Percentiles rank a stretch among this genome's conserved stretches.
phyloP scores from a whole-genome alignment of 2,797 vertebrate species.

The Botia kubotai region DNA sequence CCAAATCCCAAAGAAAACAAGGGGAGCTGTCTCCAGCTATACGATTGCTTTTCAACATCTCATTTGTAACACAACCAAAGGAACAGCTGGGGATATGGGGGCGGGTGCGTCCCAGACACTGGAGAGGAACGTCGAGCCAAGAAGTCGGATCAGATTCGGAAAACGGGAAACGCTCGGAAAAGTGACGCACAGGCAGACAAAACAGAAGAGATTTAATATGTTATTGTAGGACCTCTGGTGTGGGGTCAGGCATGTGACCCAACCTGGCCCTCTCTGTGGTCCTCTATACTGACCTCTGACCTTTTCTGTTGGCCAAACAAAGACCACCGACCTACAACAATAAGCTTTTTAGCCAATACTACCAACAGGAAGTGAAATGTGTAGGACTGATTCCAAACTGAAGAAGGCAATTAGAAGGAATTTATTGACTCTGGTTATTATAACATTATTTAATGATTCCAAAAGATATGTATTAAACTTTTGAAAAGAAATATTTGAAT shows the following conservation, averaged over 20 bases:
- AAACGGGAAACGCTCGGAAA: conserved; percentile 5
- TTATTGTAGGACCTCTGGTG: conserved; percentile 77
- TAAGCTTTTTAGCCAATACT: conserved; percentile 62
- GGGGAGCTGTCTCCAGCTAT: conserved; percentile 74
- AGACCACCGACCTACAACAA: conserved; percentile 73
- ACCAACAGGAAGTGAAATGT: conserved; percentile 13
- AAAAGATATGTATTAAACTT: not conserved
- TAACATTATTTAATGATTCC: not conserved
- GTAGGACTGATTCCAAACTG: conserved; percentile 15
- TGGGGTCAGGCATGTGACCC: conserved; percentile 65
- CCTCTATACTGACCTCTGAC: conserved; percentile 69
- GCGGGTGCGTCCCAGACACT: conserved; percentile 59
- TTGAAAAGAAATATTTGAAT: not conserved
- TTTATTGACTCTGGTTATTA: not conserved
- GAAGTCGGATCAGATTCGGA: conserved; percentile 3
- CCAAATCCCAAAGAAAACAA: conserved; percentile 78
- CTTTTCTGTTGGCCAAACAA: conserved; percentile 74
- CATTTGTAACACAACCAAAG: conserved; percentile 81
- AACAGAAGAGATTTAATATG: conserved; percentile 76
- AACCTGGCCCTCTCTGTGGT: conserved; percentile 69
- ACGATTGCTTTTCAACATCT: conserved; percentile 81
- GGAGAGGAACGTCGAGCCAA: conserved; percentile 49
- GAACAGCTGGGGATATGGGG: conserved; percentile 78
- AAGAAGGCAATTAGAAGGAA: not conserved
- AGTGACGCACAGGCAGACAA: conserved; percentile 37